Evolutionary conservation across 2,888 invertebrate species (phyloP).

Genomic region (Galerucella nymphaeae): DNA sequence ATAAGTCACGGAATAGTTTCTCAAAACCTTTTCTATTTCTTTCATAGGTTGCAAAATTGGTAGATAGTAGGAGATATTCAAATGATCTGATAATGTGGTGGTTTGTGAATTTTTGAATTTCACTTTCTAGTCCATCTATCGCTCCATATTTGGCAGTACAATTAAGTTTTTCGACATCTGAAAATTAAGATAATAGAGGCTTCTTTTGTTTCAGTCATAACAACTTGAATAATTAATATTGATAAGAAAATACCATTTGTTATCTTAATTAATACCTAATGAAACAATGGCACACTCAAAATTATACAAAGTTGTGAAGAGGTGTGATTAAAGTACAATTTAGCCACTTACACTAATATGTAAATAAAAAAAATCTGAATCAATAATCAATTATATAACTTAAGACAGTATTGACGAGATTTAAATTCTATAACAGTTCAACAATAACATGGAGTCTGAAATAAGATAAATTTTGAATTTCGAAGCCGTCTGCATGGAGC

Average conservation of each 20-base stretch:
- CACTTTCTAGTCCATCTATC: slow-evolving; percentile 66
- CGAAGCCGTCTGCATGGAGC: background rate
- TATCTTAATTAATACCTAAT: background rate
- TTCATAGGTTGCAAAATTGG: slow-evolving; percentile 81
- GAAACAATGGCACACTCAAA: background rate
- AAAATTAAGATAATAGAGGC: slow-evolving; percentile 29
- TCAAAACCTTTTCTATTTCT: slow-evolving; percentile 81
- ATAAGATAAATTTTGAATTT: background rate
- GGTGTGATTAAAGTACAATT: background rate
- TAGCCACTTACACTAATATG: background rate
- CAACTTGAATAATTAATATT: too few species aligned
- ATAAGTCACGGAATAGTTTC: slow-evolving; percentile 77
- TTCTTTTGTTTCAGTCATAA: too few species aligned
- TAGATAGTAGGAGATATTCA: slow-evolving; percentile 79
- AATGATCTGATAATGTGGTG: slow-evolving; percentile 78
- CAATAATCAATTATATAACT: too few species aligned
- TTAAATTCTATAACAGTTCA: too few species aligned
- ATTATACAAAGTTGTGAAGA: background rate
- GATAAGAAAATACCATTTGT: background rate
- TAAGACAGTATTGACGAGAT: background rate
- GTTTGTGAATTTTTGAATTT: slow-evolving; percentile 71
- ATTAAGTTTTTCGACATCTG: slow-evolving; percentile 57
- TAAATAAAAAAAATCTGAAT: too few species aligned
- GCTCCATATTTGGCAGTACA: slow-evolving; percentile 77
- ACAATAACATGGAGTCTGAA: too few species aligned